Percentiles rank a stretch among this genome's conserved stretches.
Evolutionary conservation across 2,797 vertebrate species (phyloP).

Genomic region (Gephyroberyx darwinii): DNA sequence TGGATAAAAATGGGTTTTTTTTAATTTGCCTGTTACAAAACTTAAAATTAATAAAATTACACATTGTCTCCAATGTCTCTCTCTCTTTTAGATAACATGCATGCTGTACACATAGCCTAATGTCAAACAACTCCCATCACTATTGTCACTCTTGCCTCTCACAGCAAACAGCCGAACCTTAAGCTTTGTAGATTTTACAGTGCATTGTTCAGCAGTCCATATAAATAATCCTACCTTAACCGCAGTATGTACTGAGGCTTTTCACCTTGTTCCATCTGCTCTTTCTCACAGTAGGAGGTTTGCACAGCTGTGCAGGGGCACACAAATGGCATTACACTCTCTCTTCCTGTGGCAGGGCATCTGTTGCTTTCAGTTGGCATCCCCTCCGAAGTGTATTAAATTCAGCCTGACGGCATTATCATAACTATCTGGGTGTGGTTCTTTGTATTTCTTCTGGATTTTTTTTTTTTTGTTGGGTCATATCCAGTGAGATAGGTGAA

Average conservation of each 20-base stretch:
- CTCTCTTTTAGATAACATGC: background rate
- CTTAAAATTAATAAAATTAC: background rate
- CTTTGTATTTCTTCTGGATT: background rate
- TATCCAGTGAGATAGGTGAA: background rate
- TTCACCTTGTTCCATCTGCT: slow-evolving; percentile 36
- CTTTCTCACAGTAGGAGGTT: slow-evolving; percentile 51
- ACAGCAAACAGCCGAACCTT: background rate
- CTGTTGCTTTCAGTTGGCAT: slow-evolving; percentile 69
- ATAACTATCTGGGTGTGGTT: slow-evolving; percentile 29
- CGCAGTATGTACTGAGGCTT: slow-evolving; percentile 27
- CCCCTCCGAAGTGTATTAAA: slow-evolving; percentile 44
- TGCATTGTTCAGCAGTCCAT: slow-evolving; percentile 32
- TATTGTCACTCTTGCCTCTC: background rate
- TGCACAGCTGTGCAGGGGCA: slow-evolving; percentile 63
- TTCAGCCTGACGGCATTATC: slow-evolving; percentile 44
- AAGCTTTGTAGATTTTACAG: background rate
- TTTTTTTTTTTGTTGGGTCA: background rate
- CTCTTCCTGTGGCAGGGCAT: slow-evolving; percentile 67
- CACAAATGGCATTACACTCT: slow-evolving; percentile 57
- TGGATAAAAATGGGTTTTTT: background rate
- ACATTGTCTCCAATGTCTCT: background rate
- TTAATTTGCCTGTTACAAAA: background rate
- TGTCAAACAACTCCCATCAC: background rate
- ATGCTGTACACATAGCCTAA: background rate
- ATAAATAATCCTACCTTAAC: slow-evolving; percentile 52